Evolutionary conservation across 2,888 invertebrate species (phyloP), one percentile per base, ranked within the genome.

Genomic region (Spisula solida): DNA sequence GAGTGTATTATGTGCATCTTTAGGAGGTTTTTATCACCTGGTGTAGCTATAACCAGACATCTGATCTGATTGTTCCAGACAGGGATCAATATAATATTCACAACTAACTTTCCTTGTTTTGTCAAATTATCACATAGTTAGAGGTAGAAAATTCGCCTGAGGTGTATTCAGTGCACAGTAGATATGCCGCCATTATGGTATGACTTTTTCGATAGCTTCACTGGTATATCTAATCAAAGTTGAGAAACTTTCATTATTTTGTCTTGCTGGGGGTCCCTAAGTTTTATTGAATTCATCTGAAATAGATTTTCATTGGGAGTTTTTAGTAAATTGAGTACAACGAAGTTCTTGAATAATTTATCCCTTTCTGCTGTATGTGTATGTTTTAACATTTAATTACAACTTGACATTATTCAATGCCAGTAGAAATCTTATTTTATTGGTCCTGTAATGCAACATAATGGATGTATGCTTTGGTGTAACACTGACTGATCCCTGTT

Each of bases 251-350:
- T 25, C 60, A 25, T 41, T 66, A 66, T 66, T n/a, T 25, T 25
- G 25, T 66, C 60, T 66, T 66, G 60, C 60, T 66, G 60, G n/a
- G 60, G 60, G 60, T n/a, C 60, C 25, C 25, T 25, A 66, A 51
- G 51, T 66, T 66, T 66, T 25, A 25, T 66, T n/a, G n/a, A 66
- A 66, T n/a, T n/a, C 25, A 10, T 8, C 60, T 6, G 12, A 66
- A 25, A 66, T 12, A 4, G 10, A n/a, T 0, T 66, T 66, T 66
- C 10, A 25, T 66, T 66, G 10, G 25, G 25, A 66, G 4, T 66
- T 66, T 41, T 66, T 66, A 25, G 25, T 25, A 25, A 20, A 25
- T 25, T 25, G 25, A 25, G n/a, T 25, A 20, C n/a, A n/a, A 25
- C 25, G 12, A 25, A 66, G 25, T 10, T 12, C 60, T 25, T 66